These are phyloP conservation scores for Sabatieria punctata DNA, from an alignment of 2,888 invertebrate genomes.

Conservation along the genomic window DNA sequence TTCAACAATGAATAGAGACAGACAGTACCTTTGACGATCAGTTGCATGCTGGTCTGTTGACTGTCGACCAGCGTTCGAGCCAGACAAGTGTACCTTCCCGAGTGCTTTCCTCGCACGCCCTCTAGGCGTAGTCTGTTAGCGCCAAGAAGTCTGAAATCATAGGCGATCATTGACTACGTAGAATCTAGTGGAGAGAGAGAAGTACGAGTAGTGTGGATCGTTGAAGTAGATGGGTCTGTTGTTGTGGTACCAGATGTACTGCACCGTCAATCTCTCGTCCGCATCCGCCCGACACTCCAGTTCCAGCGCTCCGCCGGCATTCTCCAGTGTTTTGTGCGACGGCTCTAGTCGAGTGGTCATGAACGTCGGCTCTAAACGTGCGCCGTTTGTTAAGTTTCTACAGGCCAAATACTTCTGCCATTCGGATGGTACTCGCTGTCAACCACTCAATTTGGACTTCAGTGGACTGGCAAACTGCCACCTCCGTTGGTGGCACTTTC, in stretches of 20 bases:
- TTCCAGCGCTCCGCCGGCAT: slow-evolving; percentile 9
- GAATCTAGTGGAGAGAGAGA: slow-evolving; percentile 10
- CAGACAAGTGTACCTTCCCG: slow-evolving; percentile 24
- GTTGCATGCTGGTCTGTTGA: slow-evolving; percentile 20
- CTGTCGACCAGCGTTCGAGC: slow-evolving; percentile 28
- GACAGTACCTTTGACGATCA: slow-evolving; percentile 24
- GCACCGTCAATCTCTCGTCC: slow-evolving; percentile 20
- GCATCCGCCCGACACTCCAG: slow-evolving; percentile 20
- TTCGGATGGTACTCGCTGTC: too few species aligned
- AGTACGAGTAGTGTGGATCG: not conserved
- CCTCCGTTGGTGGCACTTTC: too few species aligned
- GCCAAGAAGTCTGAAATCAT: slow-evolving; percentile 1
- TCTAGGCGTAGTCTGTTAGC: slow-evolving; percentile 13
- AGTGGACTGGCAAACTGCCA: too few species aligned
- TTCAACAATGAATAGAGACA: too few species aligned
- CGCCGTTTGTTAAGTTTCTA: too few species aligned
- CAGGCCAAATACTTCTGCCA: too few species aligned
- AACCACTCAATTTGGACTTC: too few species aligned
- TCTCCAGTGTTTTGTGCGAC: not conserved
- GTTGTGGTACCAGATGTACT: slow-evolving; percentile 25
- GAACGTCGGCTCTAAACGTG: not conserved
- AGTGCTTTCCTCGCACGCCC: slow-evolving; percentile 21
- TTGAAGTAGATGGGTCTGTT: slow-evolving; percentile 16
- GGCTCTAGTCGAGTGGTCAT: too few species aligned
- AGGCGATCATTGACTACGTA: slow-evolving; percentile 10